Percentiles rank a stretch among this genome's conserved stretches.
These are phyloP conservation scores for Drosophila greeni DNA, from an alignment of 2,888 invertebrate genomes.

Conservation along the genomic window DNA sequence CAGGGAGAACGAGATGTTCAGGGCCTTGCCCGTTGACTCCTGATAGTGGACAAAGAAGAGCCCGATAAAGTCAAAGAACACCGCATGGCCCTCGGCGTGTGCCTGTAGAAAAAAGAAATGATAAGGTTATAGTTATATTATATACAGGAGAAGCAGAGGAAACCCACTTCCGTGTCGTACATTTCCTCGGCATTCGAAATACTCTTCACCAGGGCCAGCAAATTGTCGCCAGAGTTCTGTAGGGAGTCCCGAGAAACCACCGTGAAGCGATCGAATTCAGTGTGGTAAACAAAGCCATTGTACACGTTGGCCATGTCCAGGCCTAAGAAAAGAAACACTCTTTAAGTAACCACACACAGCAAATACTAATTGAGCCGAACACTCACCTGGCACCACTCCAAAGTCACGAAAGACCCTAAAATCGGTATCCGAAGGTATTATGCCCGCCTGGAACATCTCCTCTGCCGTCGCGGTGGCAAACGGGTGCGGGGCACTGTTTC, in stretches of 20 bases:
- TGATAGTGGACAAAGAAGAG: constrained; percentile 84
- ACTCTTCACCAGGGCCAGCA: constrained; percentile 81
- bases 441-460: constrained; percentile 83
- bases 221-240: constrained; percentile 86
- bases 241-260: constrained; percentile 83
- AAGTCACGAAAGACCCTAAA: constrained; percentile 83
- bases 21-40: constrained; percentile 76
- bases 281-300: constrained; percentile 89
- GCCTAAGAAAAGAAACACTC: constrained; percentile 79
- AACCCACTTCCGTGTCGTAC: constrained; percentile 65
- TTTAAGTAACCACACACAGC: background rate
- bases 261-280: constrained; percentile 83
- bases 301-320: constrained; percentile 85
- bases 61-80: constrained; percentile 87
- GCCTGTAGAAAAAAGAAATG: constrained; percentile 63
- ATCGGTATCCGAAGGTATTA: constrained; percentile 85
- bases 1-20: constrained; percentile 76
- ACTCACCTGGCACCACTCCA: constrained; percentile 81
- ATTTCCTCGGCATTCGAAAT: constrained; percentile 79
- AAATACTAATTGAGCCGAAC: too few relatives aligned
- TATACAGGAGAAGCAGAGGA: too few relatives aligned
- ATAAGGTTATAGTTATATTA: background rate
- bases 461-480: constrained; percentile 81
- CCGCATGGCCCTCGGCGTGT: constrained; percentile 78
- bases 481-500: constrained; percentile 80